phyloP scores from a whole-genome alignment of 2,113 vertebrate genomes.

The Gracilinanus agilis region DNA sequence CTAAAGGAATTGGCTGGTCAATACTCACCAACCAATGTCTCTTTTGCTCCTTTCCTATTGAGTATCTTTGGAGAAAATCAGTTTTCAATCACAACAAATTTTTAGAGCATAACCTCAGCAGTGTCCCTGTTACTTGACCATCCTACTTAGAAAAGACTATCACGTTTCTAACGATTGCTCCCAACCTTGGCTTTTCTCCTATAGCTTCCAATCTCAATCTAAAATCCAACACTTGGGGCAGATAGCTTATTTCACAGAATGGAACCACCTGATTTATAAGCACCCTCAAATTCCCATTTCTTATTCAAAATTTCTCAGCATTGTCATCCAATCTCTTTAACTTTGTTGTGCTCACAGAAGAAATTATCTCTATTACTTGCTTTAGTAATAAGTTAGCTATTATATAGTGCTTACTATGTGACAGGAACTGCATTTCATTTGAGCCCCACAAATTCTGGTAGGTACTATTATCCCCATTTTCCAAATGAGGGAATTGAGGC shows the following conservation, averaged over 20 bases:
- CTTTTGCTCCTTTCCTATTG: not conserved
- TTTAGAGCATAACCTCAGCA: not conserved
- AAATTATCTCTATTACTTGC: not conserved
- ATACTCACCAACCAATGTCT: not conserved
- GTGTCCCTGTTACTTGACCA: not conserved
- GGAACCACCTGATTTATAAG: not conserved
- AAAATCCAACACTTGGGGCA: not conserved
- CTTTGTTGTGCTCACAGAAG: not conserved
- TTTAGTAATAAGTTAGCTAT: not conserved
- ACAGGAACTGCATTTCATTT: not conserved
- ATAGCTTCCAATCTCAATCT: not conserved
- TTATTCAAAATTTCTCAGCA: not conserved
- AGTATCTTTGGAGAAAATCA: not conserved
- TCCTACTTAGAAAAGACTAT: not conserved
- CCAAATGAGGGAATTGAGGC: too few relatives aligned
- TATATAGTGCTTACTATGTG: not conserved
- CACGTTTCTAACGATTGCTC: not conserved
- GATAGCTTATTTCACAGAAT: not conserved
- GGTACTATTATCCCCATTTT: not conserved
- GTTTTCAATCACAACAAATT: not conserved
- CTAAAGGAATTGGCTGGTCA: too few relatives aligned
- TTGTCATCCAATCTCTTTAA: not conserved
- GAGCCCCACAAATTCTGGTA: not conserved
- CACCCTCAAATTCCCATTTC: too few relatives aligned
- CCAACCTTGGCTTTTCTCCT: not conserved